A percentile compares a stretch with the other conserved stretches of the same genome.
Conservation (phyloP, 2,113 vertebrate species). For the Etheostoma cragini region DNA sequence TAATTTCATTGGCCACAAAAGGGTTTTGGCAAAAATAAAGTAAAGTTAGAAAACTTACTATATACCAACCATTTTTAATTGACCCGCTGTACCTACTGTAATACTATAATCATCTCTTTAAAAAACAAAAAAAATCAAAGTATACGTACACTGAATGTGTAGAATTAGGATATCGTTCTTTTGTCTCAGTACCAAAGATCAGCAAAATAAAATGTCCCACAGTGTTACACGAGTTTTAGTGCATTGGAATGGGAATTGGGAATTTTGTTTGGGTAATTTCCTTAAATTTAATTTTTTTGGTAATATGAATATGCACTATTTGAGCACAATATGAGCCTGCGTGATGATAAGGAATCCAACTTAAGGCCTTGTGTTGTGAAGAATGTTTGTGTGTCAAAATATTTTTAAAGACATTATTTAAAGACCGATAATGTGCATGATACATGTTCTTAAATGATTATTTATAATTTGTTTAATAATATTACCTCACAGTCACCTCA, state of each 20-base stretch:
- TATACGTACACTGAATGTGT: background rate
- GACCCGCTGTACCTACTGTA: too few species aligned
- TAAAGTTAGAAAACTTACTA: background rate
- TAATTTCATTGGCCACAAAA: constrained; percentile 2
- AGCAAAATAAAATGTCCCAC: background rate
- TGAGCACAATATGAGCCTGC: background rate
- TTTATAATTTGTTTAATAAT: background rate
- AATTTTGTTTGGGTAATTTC: background rate
- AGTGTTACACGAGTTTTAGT: background rate
- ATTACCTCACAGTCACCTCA: background rate
- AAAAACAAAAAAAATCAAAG: background rate
- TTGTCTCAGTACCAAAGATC: background rate
- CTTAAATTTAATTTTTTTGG: background rate
- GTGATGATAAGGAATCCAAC: background rate
- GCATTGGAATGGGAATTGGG: background rate
- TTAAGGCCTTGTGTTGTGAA: background rate
- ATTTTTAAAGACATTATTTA: too few species aligned
- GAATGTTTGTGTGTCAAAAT: background rate
- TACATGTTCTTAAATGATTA: background rate
- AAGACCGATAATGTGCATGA: background rate
- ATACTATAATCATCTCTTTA: too few species aligned
- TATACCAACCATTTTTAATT: background rate
- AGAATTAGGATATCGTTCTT: background rate
- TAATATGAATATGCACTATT: background rate
- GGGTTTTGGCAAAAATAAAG: background rate